Conservation (phyloP, 2,797 vertebrate genomes). For the Ctenosaura bakeri region DNA sequence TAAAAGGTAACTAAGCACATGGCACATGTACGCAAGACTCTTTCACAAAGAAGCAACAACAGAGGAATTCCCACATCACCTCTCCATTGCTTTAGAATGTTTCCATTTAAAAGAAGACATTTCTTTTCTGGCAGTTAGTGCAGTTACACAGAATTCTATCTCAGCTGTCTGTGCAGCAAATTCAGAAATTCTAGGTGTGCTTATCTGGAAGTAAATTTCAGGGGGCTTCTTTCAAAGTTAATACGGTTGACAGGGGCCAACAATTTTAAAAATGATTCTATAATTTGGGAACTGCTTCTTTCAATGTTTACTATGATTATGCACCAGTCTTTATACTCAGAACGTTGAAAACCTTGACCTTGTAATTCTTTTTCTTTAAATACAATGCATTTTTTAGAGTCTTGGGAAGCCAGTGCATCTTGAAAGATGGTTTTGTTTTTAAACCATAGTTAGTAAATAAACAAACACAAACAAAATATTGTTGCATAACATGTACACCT, state of each 20-base stretch:
- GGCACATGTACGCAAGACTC: not conserved
- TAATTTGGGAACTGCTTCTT: not conserved
- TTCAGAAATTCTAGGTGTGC: not conserved
- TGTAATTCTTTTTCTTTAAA: not conserved
- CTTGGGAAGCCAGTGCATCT: not conserved
- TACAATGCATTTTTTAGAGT: not conserved
- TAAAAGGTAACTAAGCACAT: not conserved
- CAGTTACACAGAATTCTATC: constrained; percentile 6
- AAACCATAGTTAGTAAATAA: not conserved
- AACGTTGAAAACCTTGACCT: not conserved
- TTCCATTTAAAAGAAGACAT: not conserved
- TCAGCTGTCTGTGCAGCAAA: not conserved
- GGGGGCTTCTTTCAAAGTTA: not conserved
- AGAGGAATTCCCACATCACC: not conserved
- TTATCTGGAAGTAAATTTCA: not conserved
- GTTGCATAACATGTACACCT: not conserved
- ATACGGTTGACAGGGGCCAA: not conserved
- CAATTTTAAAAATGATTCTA: not conserved
- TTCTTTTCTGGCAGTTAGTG: not conserved
- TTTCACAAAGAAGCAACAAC: not conserved
- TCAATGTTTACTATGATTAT: not conserved
- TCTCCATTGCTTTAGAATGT: constrained; percentile 14
- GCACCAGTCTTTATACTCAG: not conserved
- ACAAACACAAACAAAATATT: not conserved
- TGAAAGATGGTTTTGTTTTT: not conserved